A percentile compares a stretch with the other conserved stretches of the same genome.
These are phyloP conservation scores for Cynaeus angustus DNA, from an alignment of 2,888 invertebrate species.

Conservation along the genomic window DNA sequence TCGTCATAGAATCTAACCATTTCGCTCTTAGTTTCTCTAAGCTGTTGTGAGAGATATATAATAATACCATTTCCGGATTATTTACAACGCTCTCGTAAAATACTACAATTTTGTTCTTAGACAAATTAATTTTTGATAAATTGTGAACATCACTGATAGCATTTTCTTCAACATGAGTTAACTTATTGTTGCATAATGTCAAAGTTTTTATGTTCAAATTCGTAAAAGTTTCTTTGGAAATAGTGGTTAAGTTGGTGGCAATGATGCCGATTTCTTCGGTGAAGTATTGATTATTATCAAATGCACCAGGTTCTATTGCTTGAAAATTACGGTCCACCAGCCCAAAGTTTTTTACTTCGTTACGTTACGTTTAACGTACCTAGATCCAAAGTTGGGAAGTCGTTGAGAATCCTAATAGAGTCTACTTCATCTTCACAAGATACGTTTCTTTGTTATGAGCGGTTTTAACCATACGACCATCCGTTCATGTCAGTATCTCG, in stretches of 20 bases:
- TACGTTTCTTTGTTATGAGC: too few relatives aligned
- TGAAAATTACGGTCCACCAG: not conserved
- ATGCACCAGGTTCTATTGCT: conserved; percentile 1
- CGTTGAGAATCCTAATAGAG: too few relatives aligned
- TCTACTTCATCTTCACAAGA: too few relatives aligned
- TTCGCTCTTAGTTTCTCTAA: not conserved
- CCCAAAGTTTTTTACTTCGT: not conserved
- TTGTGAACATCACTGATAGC: conserved; percentile 9
- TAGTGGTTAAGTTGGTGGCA: conserved; percentile 1
- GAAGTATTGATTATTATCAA: conserved; percentile 8
- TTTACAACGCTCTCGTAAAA: not conserved
- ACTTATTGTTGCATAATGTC: not conserved
- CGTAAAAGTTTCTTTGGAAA: not conserved
- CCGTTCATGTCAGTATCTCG: too few relatives aligned
- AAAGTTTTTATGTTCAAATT: not conserved
- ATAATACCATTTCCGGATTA: not conserved
- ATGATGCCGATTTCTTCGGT: not conserved
- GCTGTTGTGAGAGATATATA: not conserved
- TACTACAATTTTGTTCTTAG: not conserved
- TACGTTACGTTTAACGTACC: not conserved
- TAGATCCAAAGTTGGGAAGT: not conserved
- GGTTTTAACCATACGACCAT: too few relatives aligned
- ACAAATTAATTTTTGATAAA: not conserved
- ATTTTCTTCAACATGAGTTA: conserved; percentile 6
- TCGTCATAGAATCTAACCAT: conserved; percentile 12